Evolutionary conservation across 1,140 invertebrate genomes (phyloP), one percentile per base, ranked within the genome.

Genomic region (Potamilus streckersoni): DNA sequence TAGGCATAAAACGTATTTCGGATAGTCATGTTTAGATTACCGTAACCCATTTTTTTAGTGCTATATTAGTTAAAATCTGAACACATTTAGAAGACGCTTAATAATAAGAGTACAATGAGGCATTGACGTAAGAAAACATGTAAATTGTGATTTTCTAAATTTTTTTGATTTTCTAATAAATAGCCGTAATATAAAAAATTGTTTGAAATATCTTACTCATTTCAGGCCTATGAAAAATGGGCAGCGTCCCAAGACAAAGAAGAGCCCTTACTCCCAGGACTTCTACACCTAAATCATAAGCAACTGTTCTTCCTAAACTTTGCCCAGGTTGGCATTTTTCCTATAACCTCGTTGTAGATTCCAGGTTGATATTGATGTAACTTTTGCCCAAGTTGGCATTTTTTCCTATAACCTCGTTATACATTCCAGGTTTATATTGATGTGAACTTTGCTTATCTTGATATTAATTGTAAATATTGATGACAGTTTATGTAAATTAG

Each of bases 221-320:
- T 69, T 1, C 77, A 89, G 88, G 88, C 87, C 0, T 89, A 88
- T 73, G 75, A 78, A 58, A 85, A 83, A 23, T 88, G 84, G 84
- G 78, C 82, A 13, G 61, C 65, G 13, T 70, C 86, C 76, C 58
- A 78, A 89, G 80, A 81, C 63, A 56, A 79, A 73, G 83, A 88
- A 71, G 81, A 86, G 67, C 73, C 73, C 12, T 49, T 64, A 62
- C 80, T 91, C 14, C 90, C 90, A 23, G 89, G 88, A 11, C 74
- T 91, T 1, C 82, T 86, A 11, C 73, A 94, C 59, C 93, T 94
- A 69, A 93, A 92, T 0, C 92, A 93, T 0, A 92, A 94, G 80
- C 96, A 97, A 89, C 90, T 98, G 20, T 95, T 99, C 87, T 99
- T 90, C 79, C 82, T 91, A 23, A 88, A 88, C 71, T 90, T 89